Evolutionary conservation across 2,797 vertebrate genomes (phyloP).

Genomic region (Takifugu ocellatus): DNA sequence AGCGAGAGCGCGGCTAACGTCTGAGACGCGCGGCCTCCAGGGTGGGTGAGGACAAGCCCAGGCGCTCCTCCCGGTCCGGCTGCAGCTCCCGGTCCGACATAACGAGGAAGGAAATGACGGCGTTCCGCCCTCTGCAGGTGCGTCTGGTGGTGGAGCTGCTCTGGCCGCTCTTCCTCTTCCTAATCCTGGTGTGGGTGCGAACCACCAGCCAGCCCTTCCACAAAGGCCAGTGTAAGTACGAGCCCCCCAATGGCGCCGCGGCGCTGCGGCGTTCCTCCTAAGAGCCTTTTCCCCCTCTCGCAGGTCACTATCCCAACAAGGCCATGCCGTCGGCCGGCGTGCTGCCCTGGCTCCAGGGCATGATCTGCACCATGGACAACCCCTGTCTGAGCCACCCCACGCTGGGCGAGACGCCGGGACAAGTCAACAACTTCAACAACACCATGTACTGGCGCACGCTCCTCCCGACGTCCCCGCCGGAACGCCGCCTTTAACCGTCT

Average conservation of each 20-base stretch:
- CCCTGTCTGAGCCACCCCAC: slow-evolving; percentile 88
- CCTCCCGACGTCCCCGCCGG: no score
- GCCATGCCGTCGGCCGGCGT: slow-evolving; percentile 96
- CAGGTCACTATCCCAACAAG: slow-evolving; percentile 97
- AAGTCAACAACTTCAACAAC: slow-evolving; percentile 93
- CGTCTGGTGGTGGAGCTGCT: slow-evolving; percentile 87
- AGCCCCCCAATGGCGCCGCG: background rate
- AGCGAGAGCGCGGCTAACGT: slow-evolving; percentile 16
- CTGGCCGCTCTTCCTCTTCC: slow-evolving; percentile 96
- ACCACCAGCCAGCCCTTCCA: slow-evolving; percentile 84
- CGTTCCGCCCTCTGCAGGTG: slow-evolving; percentile 64
- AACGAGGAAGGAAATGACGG: background rate
- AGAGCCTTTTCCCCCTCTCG: slow-evolving; percentile 5
- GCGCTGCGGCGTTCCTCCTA: no score
- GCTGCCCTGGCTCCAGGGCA: slow-evolving; percentile 94
- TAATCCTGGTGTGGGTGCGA: slow-evolving; percentile 91
- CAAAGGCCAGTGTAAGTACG: slow-evolving; percentile 92
- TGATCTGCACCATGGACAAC: slow-evolving; percentile 93
- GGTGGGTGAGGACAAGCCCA: no score
- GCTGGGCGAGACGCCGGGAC: slow-evolving; percentile 89
- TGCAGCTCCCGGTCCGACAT: background rate
- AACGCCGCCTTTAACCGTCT: background rate
- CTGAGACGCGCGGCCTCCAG: background rate
- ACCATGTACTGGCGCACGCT: slow-evolving; percentile 78
- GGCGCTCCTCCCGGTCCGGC: no score